These are phyloP conservation scores for Naja naja DNA, from an alignment of 2,113 vertebrate species.

Conservation along the genomic window DNA sequence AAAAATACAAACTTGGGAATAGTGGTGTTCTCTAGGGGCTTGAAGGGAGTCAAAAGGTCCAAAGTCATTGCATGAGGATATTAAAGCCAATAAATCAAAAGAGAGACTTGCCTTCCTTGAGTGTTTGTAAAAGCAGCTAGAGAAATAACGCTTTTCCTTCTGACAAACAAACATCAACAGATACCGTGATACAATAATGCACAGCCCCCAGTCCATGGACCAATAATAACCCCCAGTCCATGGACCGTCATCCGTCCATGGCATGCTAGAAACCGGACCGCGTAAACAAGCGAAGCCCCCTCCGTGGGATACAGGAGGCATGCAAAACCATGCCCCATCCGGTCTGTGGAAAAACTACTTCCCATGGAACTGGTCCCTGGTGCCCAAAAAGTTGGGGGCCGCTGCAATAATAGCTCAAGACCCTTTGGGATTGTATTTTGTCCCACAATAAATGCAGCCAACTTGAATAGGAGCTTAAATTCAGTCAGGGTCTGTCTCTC, in stretches of 20 bases:
- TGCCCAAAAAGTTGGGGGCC: too few relatives aligned
- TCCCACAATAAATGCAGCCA: not conserved
- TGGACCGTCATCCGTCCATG: too few relatives aligned
- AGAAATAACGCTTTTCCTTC: not conserved
- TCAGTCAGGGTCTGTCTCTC: too few relatives aligned
- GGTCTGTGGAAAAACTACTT: too few relatives aligned
- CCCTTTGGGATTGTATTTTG: not conserved
- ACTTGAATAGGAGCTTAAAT: not conserved
- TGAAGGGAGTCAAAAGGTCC: constrained; percentile 11
- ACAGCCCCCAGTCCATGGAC: too few relatives aligned
- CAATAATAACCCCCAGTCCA: too few relatives aligned
- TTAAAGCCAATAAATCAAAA: not conserved
- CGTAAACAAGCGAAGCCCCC: too few relatives aligned
- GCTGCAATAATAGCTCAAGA: not conserved
- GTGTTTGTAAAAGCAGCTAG: not conserved
- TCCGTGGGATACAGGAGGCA: too few relatives aligned
- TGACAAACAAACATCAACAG: not conserved
- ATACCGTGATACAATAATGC: not conserved
- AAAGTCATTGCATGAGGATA: not conserved
- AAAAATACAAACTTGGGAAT: constrained; percentile 23
- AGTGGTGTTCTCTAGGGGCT: not conserved
- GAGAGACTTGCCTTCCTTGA: rapidly evolving
- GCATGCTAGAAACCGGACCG: too few relatives aligned
- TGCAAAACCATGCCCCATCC: too few relatives aligned
- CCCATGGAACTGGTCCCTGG: too few relatives aligned